Evolutionary conservation across 2,797 vertebrate genomes (phyloP), one percentile per base, ranked within the genome.

Genomic region (Otolemur crassicaudatus): DNA sequence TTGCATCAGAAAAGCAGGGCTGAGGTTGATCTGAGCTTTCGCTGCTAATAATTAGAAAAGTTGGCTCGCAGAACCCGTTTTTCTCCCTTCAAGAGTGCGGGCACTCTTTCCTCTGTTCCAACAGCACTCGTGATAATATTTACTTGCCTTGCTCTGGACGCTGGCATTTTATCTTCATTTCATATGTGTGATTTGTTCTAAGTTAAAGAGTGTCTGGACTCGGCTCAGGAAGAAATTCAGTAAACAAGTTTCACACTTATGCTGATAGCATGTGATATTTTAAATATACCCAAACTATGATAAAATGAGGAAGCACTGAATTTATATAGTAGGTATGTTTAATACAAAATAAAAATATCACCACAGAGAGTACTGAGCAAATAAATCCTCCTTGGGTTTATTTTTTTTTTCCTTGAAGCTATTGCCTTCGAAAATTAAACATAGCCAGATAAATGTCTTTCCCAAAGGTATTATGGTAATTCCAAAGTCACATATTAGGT

Each of bases 261-360:
- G 92, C 85, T 94, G 95, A 95, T 69, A 95, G 88, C 67, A 92
- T 58, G 94, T 93, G 95, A 87, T 97, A 92, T 94, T 97, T 97
- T 94, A 97, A 97, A 94, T 96, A 94, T 73, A 95, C 85, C 82
- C 87, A 88, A 96, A 96, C 88, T 83, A 86, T 94, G 90, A 96
- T 94, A 91, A 96, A 97, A 95, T 63, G 72, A 67, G 75, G 88
- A 92, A 73, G 58, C 34, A 63, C n/a, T 82, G 61, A 58, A 93
- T 90, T 94, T 97, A 96, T 90, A 79, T 70, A 79, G 60, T 61
- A 90, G 0, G 0, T 90, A 90, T 79, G 43, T 76, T 96, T 94
- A 91, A 94, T 82, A 76, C 77, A 96, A 97, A 97, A 97, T 97
- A 94, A 96, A 98, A 97, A 93, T 90, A 96, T 83, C 70, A 75